Conservation (phyloP, 2,797 vertebrate genomes). For the Tenualosa thibaudeaui region DNA sequence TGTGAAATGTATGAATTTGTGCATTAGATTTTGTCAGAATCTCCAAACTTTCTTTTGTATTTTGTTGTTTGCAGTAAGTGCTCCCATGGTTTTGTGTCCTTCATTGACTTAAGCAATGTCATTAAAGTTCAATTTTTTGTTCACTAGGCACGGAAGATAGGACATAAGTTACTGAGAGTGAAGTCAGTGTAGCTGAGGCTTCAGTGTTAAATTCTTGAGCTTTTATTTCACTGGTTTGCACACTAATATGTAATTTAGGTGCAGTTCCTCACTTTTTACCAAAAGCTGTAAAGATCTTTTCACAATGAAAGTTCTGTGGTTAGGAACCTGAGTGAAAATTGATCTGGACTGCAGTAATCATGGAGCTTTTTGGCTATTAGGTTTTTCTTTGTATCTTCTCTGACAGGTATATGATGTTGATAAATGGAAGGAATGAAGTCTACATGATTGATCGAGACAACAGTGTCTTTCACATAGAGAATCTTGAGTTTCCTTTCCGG, state of each 20-base stretch:
- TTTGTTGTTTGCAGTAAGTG: too few species aligned
- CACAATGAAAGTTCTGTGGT: neutral
- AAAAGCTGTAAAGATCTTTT: neutral
- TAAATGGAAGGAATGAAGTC: slow-evolving; percentile 94
- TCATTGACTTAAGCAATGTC: neutral
- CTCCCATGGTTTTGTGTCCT: too few species aligned
- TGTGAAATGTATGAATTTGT: neutral
- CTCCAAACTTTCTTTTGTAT: neutral
- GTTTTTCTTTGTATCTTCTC: slow-evolving; percentile 38
- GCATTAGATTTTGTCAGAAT: neutral
- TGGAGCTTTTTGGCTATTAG: neutral
- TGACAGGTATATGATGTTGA: slow-evolving; percentile 96
- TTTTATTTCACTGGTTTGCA: neutral
- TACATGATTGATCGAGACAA: slow-evolving; percentile 98
- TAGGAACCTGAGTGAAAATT: neutral
- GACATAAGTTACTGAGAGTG: too few species aligned
- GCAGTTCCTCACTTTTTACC: neutral
- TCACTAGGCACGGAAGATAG: neutral
- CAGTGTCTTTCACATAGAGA: slow-evolving; percentile 88
- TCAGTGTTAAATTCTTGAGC: neutral
- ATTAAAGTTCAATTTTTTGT: neutral
- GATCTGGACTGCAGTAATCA: neutral
- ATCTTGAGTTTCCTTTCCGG: slow-evolving; percentile 95
- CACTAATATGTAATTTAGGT: neutral
- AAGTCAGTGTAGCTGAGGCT: too few species aligned